phyloP scores from a whole-genome alignment of 2,113 vertebrate species.

The Heterotis niloticus region DNA sequence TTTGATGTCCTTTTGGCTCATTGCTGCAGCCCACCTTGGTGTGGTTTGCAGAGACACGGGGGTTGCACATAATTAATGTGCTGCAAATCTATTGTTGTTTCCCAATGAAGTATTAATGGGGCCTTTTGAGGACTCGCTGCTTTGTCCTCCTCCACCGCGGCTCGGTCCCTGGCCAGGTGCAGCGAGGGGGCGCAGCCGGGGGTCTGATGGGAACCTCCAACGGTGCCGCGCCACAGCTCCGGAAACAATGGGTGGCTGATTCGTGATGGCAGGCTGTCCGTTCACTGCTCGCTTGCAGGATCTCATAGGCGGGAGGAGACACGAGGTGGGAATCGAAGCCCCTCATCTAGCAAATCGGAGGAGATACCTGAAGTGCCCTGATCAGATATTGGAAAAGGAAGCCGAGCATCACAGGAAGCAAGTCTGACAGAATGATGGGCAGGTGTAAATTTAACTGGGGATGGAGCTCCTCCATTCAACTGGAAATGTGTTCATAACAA shows the following conservation, averaged over 20 bases:
- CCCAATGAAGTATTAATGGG: not conserved
- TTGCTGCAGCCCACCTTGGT: not conserved
- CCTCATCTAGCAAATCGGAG: not conserved
- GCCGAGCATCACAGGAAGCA: too few species aligned
- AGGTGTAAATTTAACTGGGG: too few species aligned
- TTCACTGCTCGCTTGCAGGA: not conserved
- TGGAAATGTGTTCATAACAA: too few species aligned
- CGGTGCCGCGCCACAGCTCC: not conserved
- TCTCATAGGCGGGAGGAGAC: not conserved
- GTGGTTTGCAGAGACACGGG: slow-evolving; percentile 1
- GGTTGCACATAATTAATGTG: not conserved
- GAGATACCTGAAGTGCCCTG: not conserved
- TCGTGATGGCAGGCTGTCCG: slow-evolving; percentile 6
- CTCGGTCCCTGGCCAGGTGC: slow-evolving; percentile 26
- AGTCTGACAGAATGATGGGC: too few species aligned
- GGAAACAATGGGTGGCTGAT: slow-evolving; percentile 41
- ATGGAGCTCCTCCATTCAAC: too few species aligned
- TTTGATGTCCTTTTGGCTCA: slow-evolving; percentile 18
- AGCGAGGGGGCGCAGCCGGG: not conserved
- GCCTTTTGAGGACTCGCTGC: not conserved
- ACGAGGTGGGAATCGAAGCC: not conserved
- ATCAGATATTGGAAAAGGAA: too few species aligned
- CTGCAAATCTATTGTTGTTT: not conserved
- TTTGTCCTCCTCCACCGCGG: slow-evolving; percentile 9
- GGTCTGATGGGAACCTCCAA: slow-evolving; percentile 2